These are phyloP conservation scores for Eurois occulta DNA, from an alignment of 2,888 invertebrate genomes.

Conservation along the genomic window DNA sequence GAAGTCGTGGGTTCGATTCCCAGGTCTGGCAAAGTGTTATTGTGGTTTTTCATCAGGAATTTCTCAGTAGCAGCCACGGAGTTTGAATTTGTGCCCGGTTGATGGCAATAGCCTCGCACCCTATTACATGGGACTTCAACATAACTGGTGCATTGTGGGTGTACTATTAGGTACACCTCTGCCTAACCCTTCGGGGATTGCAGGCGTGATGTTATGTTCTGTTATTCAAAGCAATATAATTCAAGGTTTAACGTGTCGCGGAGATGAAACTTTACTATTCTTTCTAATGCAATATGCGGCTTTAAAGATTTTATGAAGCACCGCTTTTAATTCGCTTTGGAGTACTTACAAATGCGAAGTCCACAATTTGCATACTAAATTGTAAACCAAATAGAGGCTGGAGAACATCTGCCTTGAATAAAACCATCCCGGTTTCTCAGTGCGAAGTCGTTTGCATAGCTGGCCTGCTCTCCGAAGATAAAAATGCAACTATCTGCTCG, in stretches of 20 bases:
- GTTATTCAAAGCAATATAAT: slow-evolving; percentile 78
- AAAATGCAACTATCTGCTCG: slow-evolving; percentile 78
- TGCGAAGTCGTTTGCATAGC: slow-evolving; percentile 80
- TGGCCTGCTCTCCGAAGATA: slow-evolving; percentile 71
- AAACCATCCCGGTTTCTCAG: slow-evolving; percentile 72
- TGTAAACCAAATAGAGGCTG: slow-evolving; percentile 82
- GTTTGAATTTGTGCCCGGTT: background rate
- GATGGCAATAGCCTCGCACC: background rate
- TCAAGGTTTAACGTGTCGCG: slow-evolving; percentile 67
- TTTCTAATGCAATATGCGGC: slow-evolving; percentile 71
- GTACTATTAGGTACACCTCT: background rate
- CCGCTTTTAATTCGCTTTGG: slow-evolving; percentile 78
- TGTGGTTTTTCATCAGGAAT: background rate
- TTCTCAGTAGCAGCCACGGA: background rate
- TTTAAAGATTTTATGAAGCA: slow-evolving; percentile 78
- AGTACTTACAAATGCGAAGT: slow-evolving; percentile 80
- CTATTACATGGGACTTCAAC: background rate
- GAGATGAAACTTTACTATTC: slow-evolving; percentile 73
- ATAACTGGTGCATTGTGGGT: background rate
- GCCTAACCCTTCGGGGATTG: background rate
- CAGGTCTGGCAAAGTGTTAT: fast-evolving
- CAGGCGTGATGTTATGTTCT: background rate
- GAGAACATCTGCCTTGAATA: slow-evolving; percentile 79
- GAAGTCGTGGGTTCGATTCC: background rate
- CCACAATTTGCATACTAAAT: slow-evolving; percentile 85